Percentiles rank a stretch among this genome's conserved stretches.
These are phyloP conservation scores for Zaprionus gabonicus DNA, from an alignment of 1,140 invertebrate genomes.

Conservation along the genomic window DNA sequence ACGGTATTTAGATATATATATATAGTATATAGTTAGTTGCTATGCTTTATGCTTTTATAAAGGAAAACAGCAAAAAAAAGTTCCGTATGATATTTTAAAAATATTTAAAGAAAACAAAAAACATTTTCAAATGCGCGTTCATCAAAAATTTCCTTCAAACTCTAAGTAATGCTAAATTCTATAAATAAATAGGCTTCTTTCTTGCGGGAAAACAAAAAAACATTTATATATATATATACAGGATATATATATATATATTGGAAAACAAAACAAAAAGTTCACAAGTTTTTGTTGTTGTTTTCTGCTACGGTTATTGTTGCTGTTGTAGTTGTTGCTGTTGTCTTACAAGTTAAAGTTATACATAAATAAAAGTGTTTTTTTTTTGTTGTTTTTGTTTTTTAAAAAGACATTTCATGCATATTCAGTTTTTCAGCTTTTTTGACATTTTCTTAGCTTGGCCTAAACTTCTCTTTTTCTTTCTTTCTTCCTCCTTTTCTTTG, in stretches of 20 bases:
- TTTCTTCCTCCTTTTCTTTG: not conserved
- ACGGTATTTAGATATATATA: not conserved
- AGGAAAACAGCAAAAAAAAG: constrained; percentile 15
- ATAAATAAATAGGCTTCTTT: constrained; percentile 43
- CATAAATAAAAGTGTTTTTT: constrained; percentile 13
- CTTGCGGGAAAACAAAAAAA: not conserved
- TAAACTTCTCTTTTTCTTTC: not conserved
- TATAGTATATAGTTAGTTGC: not conserved
- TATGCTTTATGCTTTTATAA: not conserved
- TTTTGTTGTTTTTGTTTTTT: not conserved
- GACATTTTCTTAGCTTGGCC: constrained; percentile 2
- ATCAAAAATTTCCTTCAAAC: constrained; percentile 4
- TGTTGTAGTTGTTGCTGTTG: constrained; percentile 1
- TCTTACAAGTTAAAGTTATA: constrained; percentile 8
- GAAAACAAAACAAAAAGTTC: constrained; percentile 3
- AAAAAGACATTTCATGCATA: constrained; percentile 15
- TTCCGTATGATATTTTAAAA: not conserved
- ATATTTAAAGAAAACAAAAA: constrained; percentile 12
- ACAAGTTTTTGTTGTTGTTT: constrained; percentile 6
- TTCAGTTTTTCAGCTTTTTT: constrained; percentile 9
- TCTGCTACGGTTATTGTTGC: constrained; percentile 3
- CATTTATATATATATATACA: not conserved
- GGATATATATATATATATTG: not conserved
- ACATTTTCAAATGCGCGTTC: constrained; percentile 29
- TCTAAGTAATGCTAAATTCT: constrained; percentile 22